Evolutionary conservation across 2,113 vertebrate genomes (phyloP), one percentile per base, ranked within the genome.

Genomic region (Gallinago paraguaiae): DNA sequence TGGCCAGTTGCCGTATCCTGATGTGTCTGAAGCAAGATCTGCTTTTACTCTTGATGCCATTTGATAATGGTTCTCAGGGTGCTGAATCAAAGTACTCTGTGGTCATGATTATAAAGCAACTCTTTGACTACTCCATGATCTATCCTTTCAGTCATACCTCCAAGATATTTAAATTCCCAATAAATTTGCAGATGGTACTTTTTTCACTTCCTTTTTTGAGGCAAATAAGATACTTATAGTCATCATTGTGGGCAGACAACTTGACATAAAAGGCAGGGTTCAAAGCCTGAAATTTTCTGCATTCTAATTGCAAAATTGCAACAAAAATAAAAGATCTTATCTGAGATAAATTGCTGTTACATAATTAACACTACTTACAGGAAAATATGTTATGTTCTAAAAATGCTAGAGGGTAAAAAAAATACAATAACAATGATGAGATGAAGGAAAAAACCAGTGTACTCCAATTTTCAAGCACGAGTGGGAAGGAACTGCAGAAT

Each of bases 291-390:
- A 91, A 77, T 88, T 95, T 96, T 97, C 91, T 94, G 78, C 82
- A 85, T 96, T 96, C 94, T 95, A 97, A 97, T 97, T 97, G 96
- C 93, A 91, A 97, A 97, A 97, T 97, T 97, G 95, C 92, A 97
- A 93, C 89, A 96, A 97, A 97, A 97, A 93, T 93, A 96, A 96
- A 95, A 93, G 94, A 96, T 96, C 94, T 97, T 96, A 95, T 97
- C 95, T 91, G 84, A 97, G 93, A 96, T 97, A 97, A 96, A 97
- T 96, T 95, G 91, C 88, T 93, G 91, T 97, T 97, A 96, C 96
- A 91, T 96, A 97, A 97, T 97, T 97, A 96, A 97, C 94, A 85
- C 94, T 95, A 96, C 95, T 96, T 95, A 95, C 86, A 92, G 71
- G 94, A 95, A 97, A 97, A 97, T 97, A 97, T 95, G 95, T 88